phyloP scores from a whole-genome alignment of 1,140 invertebrate species.

The Glossosoma conforme region DNA sequence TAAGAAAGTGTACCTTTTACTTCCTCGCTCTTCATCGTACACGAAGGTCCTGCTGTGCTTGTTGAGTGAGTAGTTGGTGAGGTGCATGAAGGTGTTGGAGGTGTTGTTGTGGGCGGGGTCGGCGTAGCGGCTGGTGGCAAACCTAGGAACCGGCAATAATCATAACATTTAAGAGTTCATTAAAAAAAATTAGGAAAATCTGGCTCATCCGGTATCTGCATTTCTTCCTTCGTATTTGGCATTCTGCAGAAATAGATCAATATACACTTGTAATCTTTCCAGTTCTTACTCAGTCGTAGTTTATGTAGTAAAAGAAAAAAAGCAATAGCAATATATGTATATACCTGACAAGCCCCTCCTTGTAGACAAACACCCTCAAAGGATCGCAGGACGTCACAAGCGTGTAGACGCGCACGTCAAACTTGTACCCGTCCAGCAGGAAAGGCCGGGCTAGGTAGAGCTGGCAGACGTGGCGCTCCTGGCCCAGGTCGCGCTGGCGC shows the following conservation, averaged over 20 bases:
- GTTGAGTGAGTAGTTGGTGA: conserved; percentile 96
- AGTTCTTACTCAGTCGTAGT: no score
- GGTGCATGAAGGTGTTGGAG: conserved; percentile 88
- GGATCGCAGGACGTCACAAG: conserved; percentile 93
- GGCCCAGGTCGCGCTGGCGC: conserved; percentile 62
- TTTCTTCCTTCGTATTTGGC: no score
- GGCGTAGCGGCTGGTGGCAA: conserved; percentile 80
- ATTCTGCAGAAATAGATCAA: no score
- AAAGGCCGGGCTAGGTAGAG: conserved; percentile 60
- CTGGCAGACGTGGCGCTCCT: conserved; percentile 84
- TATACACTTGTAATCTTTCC: no score
- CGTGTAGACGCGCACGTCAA: conserved; percentile 92
- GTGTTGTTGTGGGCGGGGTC: conserved; percentile 75
- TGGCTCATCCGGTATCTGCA: no score
- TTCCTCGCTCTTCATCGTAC: conserved; percentile 70
- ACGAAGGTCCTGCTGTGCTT: conserved; percentile 80
- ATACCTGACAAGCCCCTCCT: conserved; percentile 89
- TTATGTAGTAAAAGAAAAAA: not conserved
- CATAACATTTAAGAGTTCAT: no score
- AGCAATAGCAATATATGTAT: conserved; percentile 13
- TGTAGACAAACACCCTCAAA: conserved; percentile 87
- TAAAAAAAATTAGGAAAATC: no score
- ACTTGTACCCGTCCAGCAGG: conserved; percentile 94
- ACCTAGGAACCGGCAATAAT: conserved; percentile 55
- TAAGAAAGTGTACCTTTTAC: conserved; percentile 61